Percentiles rank a stretch among this genome's conserved stretches.
These are phyloP conservation scores for Rachycentron canadum DNA, from an alignment of 2,797 vertebrate species.

Conservation along the genomic window DNA sequence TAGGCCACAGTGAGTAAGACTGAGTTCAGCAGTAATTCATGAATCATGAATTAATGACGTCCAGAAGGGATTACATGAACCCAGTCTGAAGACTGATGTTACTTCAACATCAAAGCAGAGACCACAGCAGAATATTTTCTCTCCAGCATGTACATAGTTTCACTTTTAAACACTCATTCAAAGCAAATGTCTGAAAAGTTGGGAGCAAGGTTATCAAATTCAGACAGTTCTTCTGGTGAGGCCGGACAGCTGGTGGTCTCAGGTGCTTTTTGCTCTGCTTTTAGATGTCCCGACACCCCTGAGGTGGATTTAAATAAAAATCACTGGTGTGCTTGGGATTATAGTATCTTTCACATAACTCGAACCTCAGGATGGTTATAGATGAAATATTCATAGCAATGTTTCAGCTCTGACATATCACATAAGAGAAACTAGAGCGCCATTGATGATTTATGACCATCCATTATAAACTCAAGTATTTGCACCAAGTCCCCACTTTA, in stretches of 20 bases:
- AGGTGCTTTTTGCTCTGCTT: slow-evolving; percentile 7
- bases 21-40: slow-evolving; percentile 17
- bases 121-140: slow-evolving; percentile 22
- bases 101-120: slow-evolving; percentile 9
- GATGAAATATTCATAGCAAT: slow-evolving; percentile 23
- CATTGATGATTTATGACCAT: slow-evolving; percentile 30
- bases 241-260: background rate
- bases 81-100: slow-evolving; percentile 15
- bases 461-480: slow-evolving; percentile 9
- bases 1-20: slow-evolving; percentile 6
- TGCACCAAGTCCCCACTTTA: slow-evolving; percentile 8
- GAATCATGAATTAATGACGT: slow-evolving; percentile 3
- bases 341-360: slow-evolving; percentile 1
- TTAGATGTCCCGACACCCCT: background rate
- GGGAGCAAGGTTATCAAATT: slow-evolving; percentile 9
- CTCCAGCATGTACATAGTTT: background rate
- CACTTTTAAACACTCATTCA: slow-evolving; percentile 4
- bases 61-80: slow-evolving; percentile 1
- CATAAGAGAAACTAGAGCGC: slow-evolving; percentile 19
- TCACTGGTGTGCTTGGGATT: slow-evolving; percentile 4
- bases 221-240: slow-evolving; percentile 17
- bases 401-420: slow-evolving; percentile 33
- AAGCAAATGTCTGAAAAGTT: slow-evolving; percentile 13
- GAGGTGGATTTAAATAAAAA: slow-evolving; percentile 23
- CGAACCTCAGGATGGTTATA: slow-evolving; percentile 10